Evolutionary conservation across 2,113 vertebrate species (phyloP), one percentile per base, ranked within the genome.

Genomic region (Rhinolophus sinicus): DNA sequence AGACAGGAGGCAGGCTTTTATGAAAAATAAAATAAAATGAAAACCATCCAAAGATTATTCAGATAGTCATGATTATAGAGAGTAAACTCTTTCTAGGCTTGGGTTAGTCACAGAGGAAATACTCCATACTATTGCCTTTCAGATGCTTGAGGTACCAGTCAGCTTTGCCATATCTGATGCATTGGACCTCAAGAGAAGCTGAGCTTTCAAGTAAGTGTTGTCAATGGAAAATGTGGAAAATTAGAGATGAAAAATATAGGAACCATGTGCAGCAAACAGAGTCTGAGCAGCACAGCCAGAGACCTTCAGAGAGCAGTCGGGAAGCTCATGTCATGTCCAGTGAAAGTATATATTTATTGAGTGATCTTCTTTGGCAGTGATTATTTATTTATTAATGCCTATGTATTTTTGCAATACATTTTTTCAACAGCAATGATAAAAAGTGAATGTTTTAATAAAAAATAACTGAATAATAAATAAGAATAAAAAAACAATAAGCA

Each of bases 401-500:
- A 9, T 24, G 6, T 24, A 26, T 70, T 89, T 83, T 84, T 84
- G 15, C 19, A 60, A 77, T 13, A 75, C 73, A 56, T 13, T 13
- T 3, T 21, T 85, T 64, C 10, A 72, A 24, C 3, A 72, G 11
- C 35, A 72, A 78, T 65, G 18, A 38, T 70, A 47, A 56, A 50
- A 44, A 69, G 26, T 47, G 77, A 84, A 80, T 90, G 18, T 47
- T 56, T 56, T 56, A 70, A 84, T 54, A 24, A 69, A 76, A 83
- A 69, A 6, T n/a, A 28, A 70, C 30, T 56, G 56, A 72, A 64
- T 72, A 24, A 62, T 69, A 83, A 76, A 6, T 44, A 76, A 69
- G 76, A 5, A 19, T 40, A 19, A 69, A 75, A 83, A 82, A 2
- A 21, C n/a, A 22, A 62, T 35, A 30, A 64, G 26, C 60, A 64